These are phyloP conservation scores for Drosophila quadrilineata DNA, from an alignment of 1,140 invertebrate genomes.

Conservation along the genomic window DNA sequence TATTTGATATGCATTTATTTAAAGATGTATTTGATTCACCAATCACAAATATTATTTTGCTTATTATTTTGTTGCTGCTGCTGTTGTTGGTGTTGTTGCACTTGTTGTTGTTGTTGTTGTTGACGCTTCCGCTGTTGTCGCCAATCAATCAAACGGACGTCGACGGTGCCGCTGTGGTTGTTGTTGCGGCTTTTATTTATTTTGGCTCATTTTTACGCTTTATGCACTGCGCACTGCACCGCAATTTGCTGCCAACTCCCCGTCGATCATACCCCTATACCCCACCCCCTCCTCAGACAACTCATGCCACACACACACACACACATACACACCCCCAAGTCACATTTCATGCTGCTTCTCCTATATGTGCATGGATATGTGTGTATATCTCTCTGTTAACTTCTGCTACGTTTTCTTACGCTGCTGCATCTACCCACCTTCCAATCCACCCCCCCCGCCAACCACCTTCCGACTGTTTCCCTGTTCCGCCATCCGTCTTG, in stretches of 20 bases:
- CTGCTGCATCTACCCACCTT: too few species aligned
- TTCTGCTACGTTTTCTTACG: too few species aligned
- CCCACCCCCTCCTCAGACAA: background rate
- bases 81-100: conserved; percentile 4
- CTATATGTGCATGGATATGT: too few species aligned
- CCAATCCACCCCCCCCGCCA: too few species aligned
- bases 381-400: too few species aligned
- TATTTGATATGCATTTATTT: too few species aligned
- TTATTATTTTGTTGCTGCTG: conserved; percentile 7
- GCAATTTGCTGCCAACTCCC: conserved; percentile 28
- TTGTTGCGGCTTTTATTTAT: conserved; percentile 66
- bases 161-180: background rate
- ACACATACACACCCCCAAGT: too few species aligned
- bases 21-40: too few species aligned
- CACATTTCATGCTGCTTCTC: too few species aligned
- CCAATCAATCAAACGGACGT: too few species aligned
- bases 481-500: background rate
- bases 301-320: too few species aligned
- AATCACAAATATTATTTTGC: conserved; percentile 45
- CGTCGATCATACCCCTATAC: background rate
- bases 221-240: conserved; percentile 54
- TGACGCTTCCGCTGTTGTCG: conserved; percentile 12
- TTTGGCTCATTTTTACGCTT: conserved; percentile 73
- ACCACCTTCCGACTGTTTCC: background rate
- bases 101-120: background rate